Base-by-base conservation (phyloP, 2,797 vertebrate species). In the Philypnodon macrostomus region DNA sequence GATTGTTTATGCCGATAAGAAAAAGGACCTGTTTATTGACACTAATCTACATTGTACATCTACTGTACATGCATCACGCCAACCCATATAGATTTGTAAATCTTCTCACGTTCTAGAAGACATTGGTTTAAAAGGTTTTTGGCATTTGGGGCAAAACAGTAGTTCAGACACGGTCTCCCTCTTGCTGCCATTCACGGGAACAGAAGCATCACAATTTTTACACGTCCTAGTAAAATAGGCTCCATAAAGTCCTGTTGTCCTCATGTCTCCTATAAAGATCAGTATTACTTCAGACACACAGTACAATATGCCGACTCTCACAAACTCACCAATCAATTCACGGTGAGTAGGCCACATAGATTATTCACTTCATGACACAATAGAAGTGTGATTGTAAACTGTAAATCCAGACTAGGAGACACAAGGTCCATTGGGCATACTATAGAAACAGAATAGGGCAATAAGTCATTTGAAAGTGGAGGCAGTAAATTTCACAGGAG, bases 241-340 rank as follows among this genome's bases (percentile, higher is more conserved):
- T 63, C 52, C 19, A 65, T 74, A 73, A 77, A 73, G 21, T 46
- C 47, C 50, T 67, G 54, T 54, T 79, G 70, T 70, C 59, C 47
- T 58, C 50, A 38, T 63, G 47, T 75, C 47, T 26, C 51, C 52
- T 24, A 59, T 79, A 74, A 80, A 72, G 7, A 44, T 44, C 21
- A 12, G 12, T 60, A 73, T 68, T 49, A 30, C 49, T 42, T 46
- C 15, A 2, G 33, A 55, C 16, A 63, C 23, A 50, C 27, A 59
- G 40, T 41, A 47, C 12, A 57, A 45, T 18, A 50, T 50, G 33
- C 29, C 38, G 24, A 31, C 30, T 12, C 36, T 21, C 6, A 32
- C 45, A 53, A 11, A 32, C 14, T 21, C 19, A 12, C 12, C n/a
- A 26, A 48, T 54, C 9, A 47, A 34, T 59, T 16, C n/a, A 18